A percentile compares a stretch with the other conserved stretches of the same genome.
phyloP scores from a whole-genome alignment of 2,888 invertebrate species.

The Caenorhabditis drosophilae region DNA sequence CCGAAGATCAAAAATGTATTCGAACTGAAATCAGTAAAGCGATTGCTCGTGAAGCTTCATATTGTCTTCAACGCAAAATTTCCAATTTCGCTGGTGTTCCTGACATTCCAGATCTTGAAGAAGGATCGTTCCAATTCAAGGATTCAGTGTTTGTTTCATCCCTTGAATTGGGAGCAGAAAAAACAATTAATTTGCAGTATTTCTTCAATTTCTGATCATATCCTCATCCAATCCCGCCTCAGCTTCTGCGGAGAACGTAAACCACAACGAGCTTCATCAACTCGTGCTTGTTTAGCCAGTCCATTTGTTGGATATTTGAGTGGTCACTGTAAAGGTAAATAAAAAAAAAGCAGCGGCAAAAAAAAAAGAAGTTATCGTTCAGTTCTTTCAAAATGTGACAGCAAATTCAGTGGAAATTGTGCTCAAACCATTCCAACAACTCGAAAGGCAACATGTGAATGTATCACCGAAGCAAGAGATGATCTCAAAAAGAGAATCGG shows the following conservation, averaged over 20 bases:
- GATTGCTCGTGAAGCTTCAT: conserved; percentile 63
- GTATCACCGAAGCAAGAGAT: conserved; percentile 67
- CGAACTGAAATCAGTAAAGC: conserved; percentile 65
- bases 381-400: conserved; percentile 48
- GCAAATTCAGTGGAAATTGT: conserved; percentile 52
- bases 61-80: conserved; percentile 63
- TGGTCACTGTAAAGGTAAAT: conserved; percentile 65
- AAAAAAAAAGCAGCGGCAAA: too few species aligned
- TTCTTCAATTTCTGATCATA: conserved; percentile 68
- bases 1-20: conserved; percentile 68
- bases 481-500: conserved; percentile 67
- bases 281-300: conserved; percentile 59
- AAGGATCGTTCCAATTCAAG: conserved; percentile 62
- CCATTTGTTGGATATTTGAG: conserved; percentile 65
- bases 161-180: too few species aligned
- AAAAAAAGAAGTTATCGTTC: too few species aligned
- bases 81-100: conserved; percentile 65
- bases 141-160: conserved; percentile 68
- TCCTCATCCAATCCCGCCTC: conserved; percentile 65
- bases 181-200: conserved; percentile 50
- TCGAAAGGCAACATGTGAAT: conserved; percentile 61
- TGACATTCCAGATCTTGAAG: conserved; percentile 67
- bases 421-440: conserved; percentile 49
- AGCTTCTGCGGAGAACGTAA: conserved; percentile 68
- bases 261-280: conserved; percentile 61